Conservation (phyloP, 1,140 invertebrate species). For the Stenopsyche tienmushanensis region DNA sequence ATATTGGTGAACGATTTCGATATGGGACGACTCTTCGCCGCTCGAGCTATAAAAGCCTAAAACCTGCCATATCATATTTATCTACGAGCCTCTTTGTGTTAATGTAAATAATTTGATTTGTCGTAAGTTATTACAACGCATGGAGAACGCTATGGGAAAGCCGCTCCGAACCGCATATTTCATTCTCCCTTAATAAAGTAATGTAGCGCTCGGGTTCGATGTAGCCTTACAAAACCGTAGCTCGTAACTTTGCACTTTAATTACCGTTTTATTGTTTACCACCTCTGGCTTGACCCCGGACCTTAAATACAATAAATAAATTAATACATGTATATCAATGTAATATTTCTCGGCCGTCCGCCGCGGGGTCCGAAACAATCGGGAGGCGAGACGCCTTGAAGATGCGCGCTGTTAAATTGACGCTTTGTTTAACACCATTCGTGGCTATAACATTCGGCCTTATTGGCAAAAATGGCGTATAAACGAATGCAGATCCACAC, state of each 20-base stretch:
- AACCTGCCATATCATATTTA: background rate
- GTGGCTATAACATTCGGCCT: too few relatives aligned
- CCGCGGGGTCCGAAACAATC: conserved; percentile 16
- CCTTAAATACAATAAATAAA: conserved; percentile 37
- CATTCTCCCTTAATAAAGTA: conserved; percentile 26
- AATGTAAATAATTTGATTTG: conserved; percentile 27
- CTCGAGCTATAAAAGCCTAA: background rate
- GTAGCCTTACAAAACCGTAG: conserved; percentile 13
- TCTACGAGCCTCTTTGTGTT: background rate
- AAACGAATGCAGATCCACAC: too few relatives aligned
- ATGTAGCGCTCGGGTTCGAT: conserved; percentile 1
- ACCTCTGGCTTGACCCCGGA: conserved; percentile 33
- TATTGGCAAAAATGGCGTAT: too few relatives aligned
- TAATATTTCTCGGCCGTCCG: conserved; percentile 11
- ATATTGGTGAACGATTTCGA: conserved; percentile 38
- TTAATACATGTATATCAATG: conserved; percentile 32
- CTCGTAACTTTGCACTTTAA: conserved; percentile 35
- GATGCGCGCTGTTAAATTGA: too few relatives aligned
- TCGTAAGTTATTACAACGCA: background rate
- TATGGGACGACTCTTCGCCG: conserved; percentile 5
- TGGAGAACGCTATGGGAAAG: conserved; percentile 6
- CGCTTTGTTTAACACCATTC: too few relatives aligned
- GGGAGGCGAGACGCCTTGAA: conserved; percentile 1
- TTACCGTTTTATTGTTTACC: conserved; percentile 39
- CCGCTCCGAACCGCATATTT: conserved; percentile 11